Evolutionary conservation across 2,113 vertebrate species (phyloP), one percentile per base, ranked within the genome.

Genomic region (Triplophysa siluroides): DNA sequence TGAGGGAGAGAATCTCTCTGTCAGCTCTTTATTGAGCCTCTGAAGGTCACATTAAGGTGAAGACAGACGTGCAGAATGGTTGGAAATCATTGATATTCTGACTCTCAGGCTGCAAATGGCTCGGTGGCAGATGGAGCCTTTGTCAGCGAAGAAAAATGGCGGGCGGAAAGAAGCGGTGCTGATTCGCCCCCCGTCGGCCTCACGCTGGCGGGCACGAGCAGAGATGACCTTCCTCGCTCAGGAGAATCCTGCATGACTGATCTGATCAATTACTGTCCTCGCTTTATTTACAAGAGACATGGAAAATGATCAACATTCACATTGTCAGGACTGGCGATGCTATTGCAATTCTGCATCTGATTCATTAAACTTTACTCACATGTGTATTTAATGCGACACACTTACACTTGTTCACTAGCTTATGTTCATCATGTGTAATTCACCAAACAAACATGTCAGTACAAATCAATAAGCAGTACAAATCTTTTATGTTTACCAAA

Each of bases 51-150:
- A 81, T 90, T 94, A 97, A 96, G 96, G 97, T 97, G 96, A 96
- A 93, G 90, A 87, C 93, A 90, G 87, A 89, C 89, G 91, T 93
- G 89, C 89, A 86, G 91, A 94, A 93, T 94, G 92, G 91, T 93
- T 90, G 91, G 90, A 94, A 96, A 96, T 96, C 96, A 98, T 97
- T 97, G 96, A 93, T 96, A 97, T 96, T 98, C 97, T 94, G 92
- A 94, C 94, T 96, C 90, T 9, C 91, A 93, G 92, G 91, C 94
- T 94, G 93, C 92, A 96, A 97, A 95, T 94, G 96, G 93, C 94
- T 93, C 86, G 73, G 93, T 96, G 94, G 95, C 96, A 98, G 95
- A 97, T 97, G 95, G 96, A 95, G 94, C 94, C 94, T 96, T 96
- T 96, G 95, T 97, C 95, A 95, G 92, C 90, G 89, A 96, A 96